These are phyloP conservation scores for Thumatha senex DNA, from an alignment of 2,888 invertebrate species.

Conservation along the genomic window DNA sequence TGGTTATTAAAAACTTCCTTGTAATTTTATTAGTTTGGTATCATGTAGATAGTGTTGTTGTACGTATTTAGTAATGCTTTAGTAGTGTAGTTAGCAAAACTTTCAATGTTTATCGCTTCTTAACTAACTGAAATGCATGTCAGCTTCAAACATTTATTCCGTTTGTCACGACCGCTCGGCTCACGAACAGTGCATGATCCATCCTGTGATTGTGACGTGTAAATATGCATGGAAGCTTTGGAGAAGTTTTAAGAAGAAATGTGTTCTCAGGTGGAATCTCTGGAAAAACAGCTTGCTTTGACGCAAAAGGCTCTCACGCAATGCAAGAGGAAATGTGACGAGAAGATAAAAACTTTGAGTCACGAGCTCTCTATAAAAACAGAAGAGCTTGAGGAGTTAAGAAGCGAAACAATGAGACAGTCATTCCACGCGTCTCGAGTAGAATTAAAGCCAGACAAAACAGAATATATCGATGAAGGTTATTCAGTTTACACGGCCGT, in stretches of 20 bases:
- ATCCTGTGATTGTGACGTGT: constrained; percentile 52
- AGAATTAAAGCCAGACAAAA: constrained; percentile 73
- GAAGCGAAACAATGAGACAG: constrained; percentile 73
- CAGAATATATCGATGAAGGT: constrained; percentile 76
- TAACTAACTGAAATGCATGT: constrained; percentile 49
- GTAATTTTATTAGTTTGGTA: background rate
- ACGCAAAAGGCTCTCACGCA: constrained; percentile 81
- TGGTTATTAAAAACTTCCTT: background rate
- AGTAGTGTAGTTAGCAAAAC: constrained; percentile 43
- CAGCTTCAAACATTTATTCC: constrained; percentile 40
- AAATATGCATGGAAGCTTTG: constrained; percentile 66
- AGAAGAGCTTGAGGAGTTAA: constrained; percentile 76
- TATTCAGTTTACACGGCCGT: constrained; percentile 76
- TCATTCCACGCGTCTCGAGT: constrained; percentile 72
- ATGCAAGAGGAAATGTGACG: constrained; percentile 79
- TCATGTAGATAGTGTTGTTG: constrained; percentile 22
- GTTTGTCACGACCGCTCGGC: constrained; percentile 41
- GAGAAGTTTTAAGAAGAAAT: constrained; percentile 69
- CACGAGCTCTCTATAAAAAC: constrained; percentile 83
- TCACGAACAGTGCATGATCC: constrained; percentile 62
- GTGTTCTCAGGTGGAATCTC: constrained; percentile 83
- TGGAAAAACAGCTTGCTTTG: constrained; percentile 82
- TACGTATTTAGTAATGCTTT: constrained; percentile 45
- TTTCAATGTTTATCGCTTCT: constrained; percentile 47
- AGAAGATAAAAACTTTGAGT: constrained; percentile 81